Evolutionary conservation across 2,113 vertebrate genomes (phyloP).

Genomic region (Pelobates fuscus): DNA sequence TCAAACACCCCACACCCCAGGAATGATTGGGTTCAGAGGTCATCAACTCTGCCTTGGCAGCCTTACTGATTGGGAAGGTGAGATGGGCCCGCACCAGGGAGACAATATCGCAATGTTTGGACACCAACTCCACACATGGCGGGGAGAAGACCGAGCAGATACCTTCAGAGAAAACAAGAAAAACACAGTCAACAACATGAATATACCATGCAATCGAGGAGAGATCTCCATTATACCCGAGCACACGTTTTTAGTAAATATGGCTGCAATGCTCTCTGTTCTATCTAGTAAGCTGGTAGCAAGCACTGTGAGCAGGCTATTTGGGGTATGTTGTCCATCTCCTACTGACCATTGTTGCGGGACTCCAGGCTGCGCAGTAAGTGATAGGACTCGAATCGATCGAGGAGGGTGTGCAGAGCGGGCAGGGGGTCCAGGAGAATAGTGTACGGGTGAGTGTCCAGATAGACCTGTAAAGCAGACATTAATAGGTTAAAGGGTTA

Average conservation of each 20-base stretch:
- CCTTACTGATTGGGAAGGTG: conserved; percentile 67
- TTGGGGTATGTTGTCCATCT: too few species aligned
- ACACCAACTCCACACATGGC: conserved; percentile 66
- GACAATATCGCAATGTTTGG: conserved; percentile 45
- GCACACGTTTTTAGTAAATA: too few species aligned
- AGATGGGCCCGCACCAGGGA: conserved; percentile 59
- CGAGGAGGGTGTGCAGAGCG: conserved; percentile 66
- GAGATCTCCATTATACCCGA: not conserved
- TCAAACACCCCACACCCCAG: too few species aligned
- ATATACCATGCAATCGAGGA: not conserved
- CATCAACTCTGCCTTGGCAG: too few species aligned
- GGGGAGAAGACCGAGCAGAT: conserved; percentile 66
- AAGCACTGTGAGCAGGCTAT: too few species aligned
- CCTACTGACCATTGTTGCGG: conserved; percentile 60
- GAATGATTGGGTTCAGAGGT: too few species aligned
- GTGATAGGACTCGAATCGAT: conserved; percentile 69
- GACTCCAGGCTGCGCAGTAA: conserved; percentile 69
- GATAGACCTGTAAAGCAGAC: conserved; percentile 58
- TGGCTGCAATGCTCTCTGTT: too few species aligned
- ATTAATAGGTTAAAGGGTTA: too few species aligned
- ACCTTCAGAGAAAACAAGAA: conserved; percentile 52
- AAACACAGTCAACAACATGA: not conserved
- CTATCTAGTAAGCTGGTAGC: too few species aligned
- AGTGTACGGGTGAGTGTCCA: conserved; percentile 62
- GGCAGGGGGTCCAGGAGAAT: conserved; percentile 70